phyloP scores from a whole-genome alignment of 64 coral and sea anemone genomes.

The Montipora capricornis region DNA sequence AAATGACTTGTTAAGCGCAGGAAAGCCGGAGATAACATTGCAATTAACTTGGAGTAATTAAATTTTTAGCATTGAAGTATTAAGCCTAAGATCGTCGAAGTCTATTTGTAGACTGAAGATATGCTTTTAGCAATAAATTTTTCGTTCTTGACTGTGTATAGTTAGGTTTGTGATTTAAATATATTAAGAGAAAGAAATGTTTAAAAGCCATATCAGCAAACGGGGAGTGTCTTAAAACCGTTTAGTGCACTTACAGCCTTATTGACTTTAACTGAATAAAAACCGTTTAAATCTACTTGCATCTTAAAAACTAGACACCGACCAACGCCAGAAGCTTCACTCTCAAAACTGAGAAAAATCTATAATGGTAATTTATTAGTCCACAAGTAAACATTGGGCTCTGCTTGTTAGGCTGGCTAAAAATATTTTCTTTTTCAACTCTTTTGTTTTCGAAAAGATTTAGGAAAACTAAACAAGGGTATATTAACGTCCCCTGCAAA shows the following conservation, averaged over 20 bases:
- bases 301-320: background rate
- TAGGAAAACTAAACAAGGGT: slow-evolving; percentile 7
- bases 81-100: background rate
- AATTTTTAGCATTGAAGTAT: background rate
- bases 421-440: background rate
- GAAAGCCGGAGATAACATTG: background rate
- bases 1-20: background rate
- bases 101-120: background rate
- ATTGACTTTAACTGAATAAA: too few species aligned
- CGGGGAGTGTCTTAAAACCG: too few species aligned
- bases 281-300: too few species aligned
- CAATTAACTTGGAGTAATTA: background rate
- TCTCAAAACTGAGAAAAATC: too few species aligned
- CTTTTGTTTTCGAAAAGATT: slow-evolving; percentile 2
- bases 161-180: too few species aligned
- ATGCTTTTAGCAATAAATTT: too few species aligned
- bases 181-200: too few species aligned
- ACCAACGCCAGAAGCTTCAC: background rate
- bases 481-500: slow-evolving; percentile 10
- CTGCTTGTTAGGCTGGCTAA: background rate
- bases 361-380: too few species aligned
- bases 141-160: too few species aligned
- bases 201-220: too few species aligned
- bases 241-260: too few species aligned
- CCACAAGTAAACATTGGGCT: background rate